Conservation (phyloP, 2,888 invertebrate species). For the Flexamia atlantica region DNA sequence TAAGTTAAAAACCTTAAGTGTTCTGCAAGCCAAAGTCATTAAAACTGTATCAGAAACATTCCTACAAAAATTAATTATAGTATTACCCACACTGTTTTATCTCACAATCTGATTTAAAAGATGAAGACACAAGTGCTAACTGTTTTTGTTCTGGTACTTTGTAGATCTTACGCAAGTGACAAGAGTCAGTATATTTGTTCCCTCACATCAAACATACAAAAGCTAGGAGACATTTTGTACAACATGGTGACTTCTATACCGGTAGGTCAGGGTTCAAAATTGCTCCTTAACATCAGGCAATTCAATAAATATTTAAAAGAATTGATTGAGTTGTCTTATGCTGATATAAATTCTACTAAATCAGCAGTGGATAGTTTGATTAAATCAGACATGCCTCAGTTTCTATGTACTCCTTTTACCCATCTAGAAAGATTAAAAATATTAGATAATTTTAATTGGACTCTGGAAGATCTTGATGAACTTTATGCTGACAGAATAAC, state of each 20-base stretch:
- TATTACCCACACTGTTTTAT: no score
- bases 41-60: no score
- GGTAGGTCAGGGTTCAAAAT: not conserved
- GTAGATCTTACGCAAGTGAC: not conserved
- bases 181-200: not conserved
- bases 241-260: not conserved
- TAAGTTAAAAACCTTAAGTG: no score
- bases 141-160: not conserved
- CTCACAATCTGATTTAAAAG: not conserved
- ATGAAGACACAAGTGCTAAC: not conserved
- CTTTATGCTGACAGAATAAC: slow-evolving; percentile 48
- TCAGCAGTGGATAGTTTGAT: slow-evolving; percentile 10
- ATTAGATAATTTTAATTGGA: slow-evolving; percentile 44
- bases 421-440: slow-evolving; percentile 24
- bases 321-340: slow-evolving; percentile 5
- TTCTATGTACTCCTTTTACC: not conserved
- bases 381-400: slow-evolving; percentile 4
- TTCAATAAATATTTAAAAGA: slow-evolving; percentile 9
- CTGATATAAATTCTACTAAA: slow-evolving; percentile 29
- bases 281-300: slow-evolving; percentile 1
- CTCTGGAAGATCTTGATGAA: slow-evolving; percentile 18
- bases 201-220: slow-evolving; percentile 6
- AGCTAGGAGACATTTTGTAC: slow-evolving; percentile 31
- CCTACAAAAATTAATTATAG: no score
- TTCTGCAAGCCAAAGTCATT: no score